phyloP scores from a whole-genome alignment of 2,888 invertebrate species.

The Polydrusus pterygomalis region DNA sequence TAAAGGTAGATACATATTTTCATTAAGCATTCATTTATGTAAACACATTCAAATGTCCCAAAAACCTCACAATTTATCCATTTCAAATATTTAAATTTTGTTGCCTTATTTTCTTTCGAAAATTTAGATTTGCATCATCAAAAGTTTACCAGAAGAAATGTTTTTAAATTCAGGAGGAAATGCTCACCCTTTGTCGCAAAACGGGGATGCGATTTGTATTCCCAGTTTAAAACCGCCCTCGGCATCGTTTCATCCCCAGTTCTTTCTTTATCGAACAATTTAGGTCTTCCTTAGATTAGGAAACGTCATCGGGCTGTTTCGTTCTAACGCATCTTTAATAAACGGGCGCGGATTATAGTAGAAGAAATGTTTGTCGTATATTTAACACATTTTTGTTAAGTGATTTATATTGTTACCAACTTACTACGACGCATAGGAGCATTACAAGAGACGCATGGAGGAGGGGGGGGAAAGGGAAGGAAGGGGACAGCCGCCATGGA shows the following conservation, averaged over 20 bases:
- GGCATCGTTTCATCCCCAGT: slow-evolving; percentile 34
- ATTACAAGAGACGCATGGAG: too few species aligned
- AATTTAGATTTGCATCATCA: slow-evolving; percentile 36
- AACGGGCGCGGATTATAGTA: background rate
- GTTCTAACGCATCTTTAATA: slow-evolving; percentile 14
- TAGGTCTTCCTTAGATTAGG: slow-evolving; percentile 30
- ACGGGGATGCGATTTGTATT: slow-evolving; percentile 43
- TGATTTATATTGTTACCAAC: too few species aligned
- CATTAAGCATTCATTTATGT: slow-evolving; percentile 17
- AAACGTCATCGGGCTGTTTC: slow-evolving; percentile 25
- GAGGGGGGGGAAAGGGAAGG: too few species aligned
- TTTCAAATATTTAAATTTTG: slow-evolving; percentile 27
- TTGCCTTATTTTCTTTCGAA: slow-evolving; percentile 15
- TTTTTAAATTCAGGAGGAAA: slow-evolving; percentile 28
- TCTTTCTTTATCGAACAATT: slow-evolving; percentile 46
- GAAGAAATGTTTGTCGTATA: background rate
- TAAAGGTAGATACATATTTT: too few species aligned
- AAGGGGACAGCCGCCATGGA: too few species aligned
- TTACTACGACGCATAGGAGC: too few species aligned
- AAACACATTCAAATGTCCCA: background rate
- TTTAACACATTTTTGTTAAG: too few species aligned
- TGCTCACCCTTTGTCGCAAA: slow-evolving; percentile 29
- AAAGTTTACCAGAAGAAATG: slow-evolving; percentile 26
- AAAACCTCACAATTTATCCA: slow-evolving; percentile 5
- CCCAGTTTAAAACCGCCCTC: slow-evolving; percentile 36